Conservation (phyloP, 2,113 vertebrate genomes). For the Urocolius indicus region DNA sequence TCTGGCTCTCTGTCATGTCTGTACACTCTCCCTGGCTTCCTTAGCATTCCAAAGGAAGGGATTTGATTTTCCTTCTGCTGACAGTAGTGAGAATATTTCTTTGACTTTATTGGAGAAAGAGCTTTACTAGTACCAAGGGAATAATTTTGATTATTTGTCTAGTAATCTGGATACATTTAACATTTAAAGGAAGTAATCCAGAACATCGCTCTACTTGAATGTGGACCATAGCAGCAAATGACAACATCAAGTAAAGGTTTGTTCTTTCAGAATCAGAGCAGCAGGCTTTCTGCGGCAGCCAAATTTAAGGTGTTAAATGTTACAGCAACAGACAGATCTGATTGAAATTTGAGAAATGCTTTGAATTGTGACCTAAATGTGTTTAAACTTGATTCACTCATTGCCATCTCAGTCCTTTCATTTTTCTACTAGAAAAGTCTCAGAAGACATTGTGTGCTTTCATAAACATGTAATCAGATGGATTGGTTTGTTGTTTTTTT, state of each 20-base stretch:
- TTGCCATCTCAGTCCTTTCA: neutral
- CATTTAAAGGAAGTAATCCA: neutral
- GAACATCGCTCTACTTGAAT: neutral
- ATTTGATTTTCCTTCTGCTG: no score
- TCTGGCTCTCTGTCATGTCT: neutral
- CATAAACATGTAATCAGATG: neutral
- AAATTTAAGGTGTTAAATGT: neutral
- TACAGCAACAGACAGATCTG: neutral
- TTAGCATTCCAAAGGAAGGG: neutral
- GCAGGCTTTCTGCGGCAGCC: neutral
- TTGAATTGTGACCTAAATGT: neutral
- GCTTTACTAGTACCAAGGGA: neutral
- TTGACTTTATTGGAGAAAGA: neutral
- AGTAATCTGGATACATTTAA: neutral
- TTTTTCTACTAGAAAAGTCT: neutral
- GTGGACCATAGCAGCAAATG: neutral
- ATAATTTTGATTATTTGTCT: neutral
- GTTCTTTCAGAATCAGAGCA: neutral
- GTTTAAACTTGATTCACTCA: neutral
- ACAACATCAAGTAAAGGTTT: neutral
- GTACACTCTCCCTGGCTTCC: neutral
- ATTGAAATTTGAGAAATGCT: fast-evolving
- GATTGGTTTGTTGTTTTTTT: neutral
- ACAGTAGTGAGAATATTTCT: no score
- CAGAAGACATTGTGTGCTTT: neutral